Evolutionary conservation across 2,113 vertebrate genomes (phyloP).

Genomic region (Chlorodrepanis virens): DNA sequence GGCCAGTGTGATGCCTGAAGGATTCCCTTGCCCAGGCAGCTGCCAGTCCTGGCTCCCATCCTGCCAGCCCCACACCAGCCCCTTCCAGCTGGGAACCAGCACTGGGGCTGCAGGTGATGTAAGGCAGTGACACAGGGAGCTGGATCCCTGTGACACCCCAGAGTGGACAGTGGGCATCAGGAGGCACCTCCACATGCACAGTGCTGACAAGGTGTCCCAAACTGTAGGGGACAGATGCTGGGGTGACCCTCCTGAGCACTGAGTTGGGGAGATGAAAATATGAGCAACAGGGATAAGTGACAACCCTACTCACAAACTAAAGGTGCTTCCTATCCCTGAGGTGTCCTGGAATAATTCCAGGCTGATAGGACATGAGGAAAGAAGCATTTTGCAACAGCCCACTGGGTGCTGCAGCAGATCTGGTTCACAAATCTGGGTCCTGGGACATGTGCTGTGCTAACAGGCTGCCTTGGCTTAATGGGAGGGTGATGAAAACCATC

Average conservation of each 20-base stretch:
- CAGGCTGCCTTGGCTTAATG: not conserved
- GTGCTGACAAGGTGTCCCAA: not conserved
- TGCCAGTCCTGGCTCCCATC: not conserved
- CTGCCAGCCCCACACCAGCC: not conserved
- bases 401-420: not conserved
- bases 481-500: not conserved
- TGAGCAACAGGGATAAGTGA: rapidly evolving
- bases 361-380: not conserved
- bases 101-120: not conserved
- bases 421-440: not conserved
- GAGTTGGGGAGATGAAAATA: not conserved
- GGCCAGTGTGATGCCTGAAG: not conserved
- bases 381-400: not conserved
- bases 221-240: not conserved
- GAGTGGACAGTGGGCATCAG: not conserved
- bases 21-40: not conserved
- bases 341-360: not conserved
- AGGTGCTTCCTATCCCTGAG: not conserved
- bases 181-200: not conserved
- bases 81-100: not conserved
- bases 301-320: not conserved
- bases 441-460: not conserved
- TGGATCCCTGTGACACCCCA: not conserved
- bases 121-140: not conserved
- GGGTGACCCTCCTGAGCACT: not conserved